A percentile compares a stretch with the other conserved stretches of the same genome.
Evolutionary conservation across 2,888 invertebrate species (phyloP).

Genomic region (Pyrrhosoma nymphula): DNA sequence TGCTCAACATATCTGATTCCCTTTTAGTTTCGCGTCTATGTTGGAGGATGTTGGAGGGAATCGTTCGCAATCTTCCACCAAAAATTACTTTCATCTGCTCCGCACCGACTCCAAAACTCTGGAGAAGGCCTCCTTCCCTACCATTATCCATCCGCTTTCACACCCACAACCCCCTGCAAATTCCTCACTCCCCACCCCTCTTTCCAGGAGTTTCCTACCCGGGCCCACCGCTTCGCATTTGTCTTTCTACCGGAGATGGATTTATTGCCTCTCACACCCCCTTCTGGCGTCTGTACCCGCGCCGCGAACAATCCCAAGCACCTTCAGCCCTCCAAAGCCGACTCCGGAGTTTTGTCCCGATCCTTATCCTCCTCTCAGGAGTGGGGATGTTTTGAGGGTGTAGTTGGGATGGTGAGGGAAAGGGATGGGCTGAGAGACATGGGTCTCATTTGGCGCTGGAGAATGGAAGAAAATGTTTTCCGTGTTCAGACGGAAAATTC

Average conservation of each 20-base stretch:
- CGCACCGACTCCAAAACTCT: neutral
- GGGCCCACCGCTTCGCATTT: neutral
- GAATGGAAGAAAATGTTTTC: too few relatives aligned
- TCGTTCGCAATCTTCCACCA: neutral
- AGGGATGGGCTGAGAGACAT: neutral
- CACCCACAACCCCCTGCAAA: neutral
- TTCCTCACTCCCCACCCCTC: neutral
- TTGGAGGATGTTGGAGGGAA: neutral
- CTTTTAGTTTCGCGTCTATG: neutral
- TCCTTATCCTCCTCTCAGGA: neutral
- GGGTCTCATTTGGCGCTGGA: neutral
- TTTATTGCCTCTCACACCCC: slow-evolving; percentile 44
- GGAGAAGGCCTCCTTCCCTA: neutral
- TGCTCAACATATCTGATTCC: neutral
- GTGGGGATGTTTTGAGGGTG: neutral
- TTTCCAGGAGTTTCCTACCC: neutral
- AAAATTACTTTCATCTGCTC: neutral
- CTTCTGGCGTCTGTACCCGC: neutral
- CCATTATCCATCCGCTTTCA: neutral
- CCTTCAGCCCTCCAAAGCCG: neutral
- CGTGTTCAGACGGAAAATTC: too few relatives aligned
- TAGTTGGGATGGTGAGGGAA: neutral
- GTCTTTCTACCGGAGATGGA: slow-evolving; percentile 3
- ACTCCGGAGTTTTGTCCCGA: neutral
- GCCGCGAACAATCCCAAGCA: neutral